Conservation (phyloP, 2,113 vertebrate species). For the Pelmatolapia mariae region DNA sequence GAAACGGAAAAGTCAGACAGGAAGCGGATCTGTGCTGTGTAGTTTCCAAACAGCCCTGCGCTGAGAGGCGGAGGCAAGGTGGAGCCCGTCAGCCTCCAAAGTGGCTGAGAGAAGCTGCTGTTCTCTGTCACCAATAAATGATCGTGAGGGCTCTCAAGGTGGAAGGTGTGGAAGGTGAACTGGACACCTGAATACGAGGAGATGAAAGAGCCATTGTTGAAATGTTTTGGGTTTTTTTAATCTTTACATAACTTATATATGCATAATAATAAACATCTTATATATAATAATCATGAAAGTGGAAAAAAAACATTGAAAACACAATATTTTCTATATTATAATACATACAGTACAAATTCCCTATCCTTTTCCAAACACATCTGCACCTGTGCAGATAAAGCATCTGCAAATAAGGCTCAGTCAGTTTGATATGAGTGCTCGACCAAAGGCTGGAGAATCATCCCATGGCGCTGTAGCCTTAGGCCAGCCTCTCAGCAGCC, state of each 20-base stretch:
- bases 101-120: constrained; percentile 86
- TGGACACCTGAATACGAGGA: constrained; percentile 79
- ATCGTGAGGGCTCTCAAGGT: constrained; percentile 93
- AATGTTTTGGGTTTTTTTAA: accelerated
- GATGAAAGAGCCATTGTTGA: background rate
- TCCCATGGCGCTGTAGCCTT: constrained; percentile 14
- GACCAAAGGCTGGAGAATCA: constrained; percentile 20
- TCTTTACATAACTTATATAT: background rate
- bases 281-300: background rate
- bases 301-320: background rate
- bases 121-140: constrained; percentile 94
- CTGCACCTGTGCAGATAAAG: background rate
- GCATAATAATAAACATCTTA: background rate
- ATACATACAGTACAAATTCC: background rate
- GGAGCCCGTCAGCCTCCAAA: constrained; percentile 90
- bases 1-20: constrained; percentile 98
- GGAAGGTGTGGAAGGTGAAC: constrained; percentile 97
- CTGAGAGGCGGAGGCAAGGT: constrained; percentile 86
- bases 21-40: constrained; percentile 94
- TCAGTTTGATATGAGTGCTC: background rate
- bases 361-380: background rate
- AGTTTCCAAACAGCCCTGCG: constrained; percentile 93
- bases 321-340: background rate
- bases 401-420: constrained; percentile 11
- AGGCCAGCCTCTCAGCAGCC: constrained; percentile 36